Evolutionary conservation across 2,113 vertebrate genomes (phyloP).

Genomic region (Mustela nigripes): DNA sequence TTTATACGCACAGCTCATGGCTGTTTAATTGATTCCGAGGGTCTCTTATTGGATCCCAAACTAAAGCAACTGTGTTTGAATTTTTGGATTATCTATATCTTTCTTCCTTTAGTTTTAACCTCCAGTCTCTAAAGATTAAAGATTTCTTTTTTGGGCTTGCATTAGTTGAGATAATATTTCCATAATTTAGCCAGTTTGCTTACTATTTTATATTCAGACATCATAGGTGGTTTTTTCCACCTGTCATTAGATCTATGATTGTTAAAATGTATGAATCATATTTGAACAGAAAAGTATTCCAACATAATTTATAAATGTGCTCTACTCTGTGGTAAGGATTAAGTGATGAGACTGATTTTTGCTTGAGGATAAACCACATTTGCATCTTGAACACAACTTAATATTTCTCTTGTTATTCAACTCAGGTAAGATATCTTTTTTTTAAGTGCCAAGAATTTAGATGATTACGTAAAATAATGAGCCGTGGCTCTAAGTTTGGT

Average conservation of each 20-base stretch:
- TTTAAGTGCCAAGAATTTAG: not conserved
- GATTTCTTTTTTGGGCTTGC: not conserved
- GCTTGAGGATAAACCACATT: not conserved
- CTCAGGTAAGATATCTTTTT: not conserved
- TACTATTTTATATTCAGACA: slow-evolving; percentile 33
- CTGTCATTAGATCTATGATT: slow-evolving; percentile 12
- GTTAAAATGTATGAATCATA: not conserved
- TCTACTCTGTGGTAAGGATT: slow-evolving; percentile 30
- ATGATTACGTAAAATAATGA: slow-evolving; percentile 27
- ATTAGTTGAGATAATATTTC: slow-evolving; percentile 34
- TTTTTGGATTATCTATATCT: slow-evolving; percentile 11
- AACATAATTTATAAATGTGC: not conserved
- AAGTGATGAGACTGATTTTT: slow-evolving; percentile 25
- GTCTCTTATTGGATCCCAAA: not conserved
- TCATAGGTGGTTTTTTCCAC: not conserved
- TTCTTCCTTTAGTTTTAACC: not conserved
- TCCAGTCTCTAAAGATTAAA: not conserved
- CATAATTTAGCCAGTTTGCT: slow-evolving; percentile 22
- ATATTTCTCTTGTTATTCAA: slow-evolving; percentile 27
- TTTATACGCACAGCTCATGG: not conserved
- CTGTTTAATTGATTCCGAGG: not conserved
- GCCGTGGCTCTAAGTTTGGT: not conserved
- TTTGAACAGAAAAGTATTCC: not conserved
- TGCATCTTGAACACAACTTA: not conserved
- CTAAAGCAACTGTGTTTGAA: not conserved